phyloP scores from a whole-genome alignment of 1,140 invertebrate species.

The Magallana gigas region DNA sequence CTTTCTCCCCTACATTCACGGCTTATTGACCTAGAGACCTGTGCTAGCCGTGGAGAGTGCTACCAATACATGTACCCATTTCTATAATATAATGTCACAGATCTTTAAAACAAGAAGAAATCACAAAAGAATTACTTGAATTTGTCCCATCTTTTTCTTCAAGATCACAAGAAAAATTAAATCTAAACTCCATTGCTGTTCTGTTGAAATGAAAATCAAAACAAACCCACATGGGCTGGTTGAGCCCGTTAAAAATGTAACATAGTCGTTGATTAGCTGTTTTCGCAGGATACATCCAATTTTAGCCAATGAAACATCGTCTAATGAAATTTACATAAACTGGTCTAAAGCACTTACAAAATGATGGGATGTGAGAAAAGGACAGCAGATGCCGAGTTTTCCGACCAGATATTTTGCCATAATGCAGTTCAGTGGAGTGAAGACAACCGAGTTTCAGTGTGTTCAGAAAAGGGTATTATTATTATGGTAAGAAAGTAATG shows the following conservation, averaged over 20 bases:
- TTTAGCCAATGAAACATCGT: not conserved
- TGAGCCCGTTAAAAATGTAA: not conserved
- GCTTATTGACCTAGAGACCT: no score
- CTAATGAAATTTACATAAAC: not conserved
- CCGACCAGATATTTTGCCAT: conserved; percentile 17
- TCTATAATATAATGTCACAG: no score
- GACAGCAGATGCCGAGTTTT: not conserved
- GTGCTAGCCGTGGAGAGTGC: no score
- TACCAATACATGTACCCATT: no score
- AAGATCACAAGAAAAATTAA: not conserved
- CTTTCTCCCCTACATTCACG: no score
- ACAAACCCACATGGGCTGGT: not conserved
- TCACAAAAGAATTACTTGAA: no score
- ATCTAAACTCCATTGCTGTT: conserved; percentile 6
- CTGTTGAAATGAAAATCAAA: not conserved
- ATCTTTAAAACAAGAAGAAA: no score
- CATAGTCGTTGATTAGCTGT: not conserved
- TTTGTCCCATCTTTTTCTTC: not conserved
- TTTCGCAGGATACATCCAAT: not conserved
- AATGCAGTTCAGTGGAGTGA: conserved; percentile 13
- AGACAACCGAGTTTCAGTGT: not conserved
- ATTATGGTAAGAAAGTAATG: not conserved
- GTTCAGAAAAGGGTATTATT: not conserved
- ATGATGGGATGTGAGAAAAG: not conserved
- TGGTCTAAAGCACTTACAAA: not conserved